Conservation (phyloP, 2,888 invertebrate genomes). For the Orthonychiurus folsomi region DNA sequence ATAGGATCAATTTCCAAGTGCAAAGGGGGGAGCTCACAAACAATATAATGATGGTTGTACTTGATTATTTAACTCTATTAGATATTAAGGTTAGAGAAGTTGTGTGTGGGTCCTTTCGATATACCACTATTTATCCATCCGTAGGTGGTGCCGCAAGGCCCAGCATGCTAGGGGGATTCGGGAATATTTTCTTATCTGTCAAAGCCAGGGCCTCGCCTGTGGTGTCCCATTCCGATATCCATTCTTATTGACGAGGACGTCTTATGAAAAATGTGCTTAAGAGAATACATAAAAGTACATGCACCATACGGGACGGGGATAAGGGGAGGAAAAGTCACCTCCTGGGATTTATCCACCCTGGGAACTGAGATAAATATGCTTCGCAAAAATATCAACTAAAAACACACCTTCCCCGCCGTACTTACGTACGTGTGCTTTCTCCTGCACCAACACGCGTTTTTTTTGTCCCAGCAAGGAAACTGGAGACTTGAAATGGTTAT, state of each 20-base stretch:
- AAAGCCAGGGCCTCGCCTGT: constrained; percentile 25
- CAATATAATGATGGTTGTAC: constrained; percentile 30
- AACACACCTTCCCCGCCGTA: not conserved
- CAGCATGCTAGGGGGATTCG: constrained; percentile 10
- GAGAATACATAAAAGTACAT: constrained; percentile 33
- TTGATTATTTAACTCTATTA: constrained; percentile 22
- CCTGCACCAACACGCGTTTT: too few species aligned
- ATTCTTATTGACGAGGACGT: constrained; percentile 22
- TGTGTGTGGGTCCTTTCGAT: not conserved
- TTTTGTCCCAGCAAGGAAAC: not conserved
- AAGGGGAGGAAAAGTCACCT: not conserved
- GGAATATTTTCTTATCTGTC: constrained; percentile 28
- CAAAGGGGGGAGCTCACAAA: too few species aligned
- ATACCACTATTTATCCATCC: constrained; percentile 9
- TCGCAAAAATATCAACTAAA: not conserved
- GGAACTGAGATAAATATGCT: constrained; percentile 10
- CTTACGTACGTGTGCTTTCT: not conserved
- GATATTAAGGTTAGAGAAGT: constrained; percentile 23
- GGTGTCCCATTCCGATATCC: constrained; percentile 32
- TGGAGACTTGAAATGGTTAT: not conserved
- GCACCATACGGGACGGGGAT: constrained; percentile 12
- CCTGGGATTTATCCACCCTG: constrained; percentile 20
- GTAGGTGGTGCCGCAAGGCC: not conserved
- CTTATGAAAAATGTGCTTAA: constrained; percentile 35
- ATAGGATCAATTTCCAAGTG: constrained; percentile 29